Base-by-base conservation (phyloP, 2,888 invertebrate species). In the Chrysopilus asiliformis region DNA sequence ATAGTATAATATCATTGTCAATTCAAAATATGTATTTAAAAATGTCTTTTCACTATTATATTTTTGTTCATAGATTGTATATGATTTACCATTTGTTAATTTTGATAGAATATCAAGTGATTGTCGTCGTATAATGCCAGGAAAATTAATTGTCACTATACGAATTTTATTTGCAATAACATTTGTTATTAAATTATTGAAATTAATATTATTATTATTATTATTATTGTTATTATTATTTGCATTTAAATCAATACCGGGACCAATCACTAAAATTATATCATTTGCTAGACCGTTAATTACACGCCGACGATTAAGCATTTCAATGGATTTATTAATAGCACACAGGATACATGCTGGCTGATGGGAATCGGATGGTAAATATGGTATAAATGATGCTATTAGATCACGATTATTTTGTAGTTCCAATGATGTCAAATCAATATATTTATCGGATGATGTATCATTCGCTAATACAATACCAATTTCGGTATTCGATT, bases 121-220 rank as follows among this genome's bases (percentile, higher is more conserved):
- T 27, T 58, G 53, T 2, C 56, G 50, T 32, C 67, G 48, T 0
- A 60, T 51, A 13, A 68, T 51, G n/a, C 56, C 56, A 1, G 72
- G 71, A 49, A 70, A 72, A 44, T 69, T 71, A 31, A 73, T 64
- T 2, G 70, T 68, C 2, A 68, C 66, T 13, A 72, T 60, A 41
- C 62, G 60, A 4, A 70, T 65, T 42, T 65, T 63, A 16, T 62
- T 53, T 19, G 57, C 55, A 20, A 55, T 57, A 1, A 67, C 57
- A 6, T 32, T 27, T 7, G 19, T 18, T 1, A 62, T 47, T 2
- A 66, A 48, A 29, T 60, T 53, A n/a, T 56, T 53, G 25, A 65
- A 45, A 42, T 68, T 61, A 4, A 57, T 52, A 18, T 56, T 60
- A 6, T 58, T 49, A 26, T 60, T 57, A n/a, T n/a, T n/a, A n/a